Evolutionary conservation across 37 sponge, comb jelly and placozoan species (phyloP).

Genomic region (Amphimedon queenslandica): DNA sequence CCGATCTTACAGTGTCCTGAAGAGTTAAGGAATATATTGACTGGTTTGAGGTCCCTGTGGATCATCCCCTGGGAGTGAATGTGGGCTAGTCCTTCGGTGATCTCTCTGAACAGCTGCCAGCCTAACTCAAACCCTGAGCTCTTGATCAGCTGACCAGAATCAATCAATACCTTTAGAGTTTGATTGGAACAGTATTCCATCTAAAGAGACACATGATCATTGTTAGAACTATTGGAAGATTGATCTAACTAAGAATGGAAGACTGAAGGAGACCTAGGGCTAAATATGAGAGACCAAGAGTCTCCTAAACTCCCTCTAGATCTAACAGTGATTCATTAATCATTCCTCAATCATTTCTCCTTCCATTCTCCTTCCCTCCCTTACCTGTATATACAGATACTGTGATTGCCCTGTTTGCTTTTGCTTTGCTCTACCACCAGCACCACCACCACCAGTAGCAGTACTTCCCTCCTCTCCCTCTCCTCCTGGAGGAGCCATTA

Average conservation of each 20-base stretch:
- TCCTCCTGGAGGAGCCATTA: background rate
- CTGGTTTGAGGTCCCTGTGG: constrained; percentile 96
- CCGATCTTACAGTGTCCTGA: constrained; percentile 92
- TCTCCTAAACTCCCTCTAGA: too few species aligned
- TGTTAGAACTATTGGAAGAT: background rate
- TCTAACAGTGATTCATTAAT: too few species aligned
- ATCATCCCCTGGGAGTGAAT: constrained; percentile 90
- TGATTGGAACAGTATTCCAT: constrained; percentile 99
- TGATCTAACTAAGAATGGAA: too few species aligned
- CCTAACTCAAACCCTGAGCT: constrained; percentile 45
- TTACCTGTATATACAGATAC: constrained; percentile 55
- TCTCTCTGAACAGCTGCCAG: constrained; percentile 86
- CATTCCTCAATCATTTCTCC: background rate
- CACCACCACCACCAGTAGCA: too few species aligned
- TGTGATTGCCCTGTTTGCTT: constrained; percentile 17
- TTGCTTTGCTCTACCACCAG: too few species aligned
- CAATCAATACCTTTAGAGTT: constrained; percentile 84
- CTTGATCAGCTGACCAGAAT: constrained; percentile 51
- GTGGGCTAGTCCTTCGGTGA: constrained; percentile 90
- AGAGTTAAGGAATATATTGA: constrained; percentile 92
- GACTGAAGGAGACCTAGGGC: too few species aligned
- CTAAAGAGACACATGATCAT: constrained; percentile 26
- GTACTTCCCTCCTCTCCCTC: too few species aligned
- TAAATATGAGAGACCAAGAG: too few species aligned
- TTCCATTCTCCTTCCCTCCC: background rate